Conservation (phyloP, 2,888 invertebrate species). For the Callyntrura sp. region DNA sequence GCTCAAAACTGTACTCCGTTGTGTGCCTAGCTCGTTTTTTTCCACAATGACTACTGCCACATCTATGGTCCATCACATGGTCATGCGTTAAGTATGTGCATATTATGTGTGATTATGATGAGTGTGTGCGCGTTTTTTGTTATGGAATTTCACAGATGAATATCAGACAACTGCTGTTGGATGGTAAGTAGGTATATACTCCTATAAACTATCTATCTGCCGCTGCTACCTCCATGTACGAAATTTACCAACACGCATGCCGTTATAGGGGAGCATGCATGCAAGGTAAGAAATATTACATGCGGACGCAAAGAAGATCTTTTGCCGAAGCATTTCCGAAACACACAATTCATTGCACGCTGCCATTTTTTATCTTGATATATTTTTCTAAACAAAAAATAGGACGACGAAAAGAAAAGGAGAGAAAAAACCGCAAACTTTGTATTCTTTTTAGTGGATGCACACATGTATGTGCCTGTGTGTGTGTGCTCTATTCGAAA, state of each 20-base stretch:
- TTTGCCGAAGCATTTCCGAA: conserved; percentile 68
- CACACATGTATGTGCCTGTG: not conserved
- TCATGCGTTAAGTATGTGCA: conserved; percentile 40
- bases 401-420: conserved; percentile 43
- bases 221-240: too few species aligned
- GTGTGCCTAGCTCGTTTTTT: not conserved
- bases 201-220: too few species aligned
- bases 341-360: conserved; percentile 69
- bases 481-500: not conserved
- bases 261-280: too few species aligned
- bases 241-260: not conserved
- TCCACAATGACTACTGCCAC: not conserved
- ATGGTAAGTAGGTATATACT: conserved; percentile 3
- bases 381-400: conserved; percentile 38
- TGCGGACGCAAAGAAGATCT: not conserved
- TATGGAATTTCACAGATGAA: conserved; percentile 51
- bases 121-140: conserved; percentile 49
- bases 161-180: conserved; percentile 55
- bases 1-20: conserved; percentile 39
- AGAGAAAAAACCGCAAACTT: conserved; percentile 57
- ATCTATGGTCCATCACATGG: not conserved
- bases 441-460: not conserved
- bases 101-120: conserved; percentile 60
- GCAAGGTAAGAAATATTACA: conserved; percentile 16
- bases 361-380: conserved; percentile 71